phyloP scores from a whole-genome alignment of 2,888 invertebrate species.

The Idaea dimidiata region DNA sequence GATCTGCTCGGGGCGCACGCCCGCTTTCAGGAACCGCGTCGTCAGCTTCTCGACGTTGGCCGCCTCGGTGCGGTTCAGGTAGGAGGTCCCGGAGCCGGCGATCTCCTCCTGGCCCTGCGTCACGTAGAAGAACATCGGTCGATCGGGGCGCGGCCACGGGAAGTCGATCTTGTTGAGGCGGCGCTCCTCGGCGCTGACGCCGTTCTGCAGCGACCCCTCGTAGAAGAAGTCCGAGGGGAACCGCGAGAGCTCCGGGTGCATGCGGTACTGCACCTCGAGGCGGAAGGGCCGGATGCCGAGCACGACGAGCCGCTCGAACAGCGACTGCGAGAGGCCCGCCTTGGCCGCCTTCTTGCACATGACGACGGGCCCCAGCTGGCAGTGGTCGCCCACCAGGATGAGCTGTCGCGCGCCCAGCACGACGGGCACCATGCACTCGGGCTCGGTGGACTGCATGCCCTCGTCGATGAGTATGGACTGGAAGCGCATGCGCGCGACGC shows the following conservation, averaged over 20 bases:
- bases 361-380: slow-evolving; percentile 98
- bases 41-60: slow-evolving; percentile 99
- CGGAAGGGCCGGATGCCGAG: slow-evolving; percentile 98
- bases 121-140: slow-evolving; percentile 99
- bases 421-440: slow-evolving; percentile 99
- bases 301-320: slow-evolving; percentile 98
- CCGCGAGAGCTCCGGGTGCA: slow-evolving; percentile 98
- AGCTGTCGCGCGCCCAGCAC: slow-evolving; percentile 98
- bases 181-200: slow-evolving; percentile 97
- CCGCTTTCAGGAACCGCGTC: slow-evolving; percentile 95
- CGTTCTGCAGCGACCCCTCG: slow-evolving; percentile 99
- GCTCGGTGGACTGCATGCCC: slow-evolving; percentile 98
- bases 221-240: slow-evolving; percentile 99
- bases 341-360: slow-evolving; percentile 99
- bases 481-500: slow-evolving; percentile 95
- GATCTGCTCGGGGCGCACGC: slow-evolving; percentile 98
- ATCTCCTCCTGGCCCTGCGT: slow-evolving; percentile 99
- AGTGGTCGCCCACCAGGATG: slow-evolving; percentile 99
- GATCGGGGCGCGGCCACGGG: slow-evolving; percentile 97
- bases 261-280: slow-evolving; percentile 98
- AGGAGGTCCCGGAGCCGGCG: slow-evolving; percentile 98
- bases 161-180: slow-evolving; percentile 95
- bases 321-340: slow-evolving; percentile 97
- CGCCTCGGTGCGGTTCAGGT: slow-evolving; percentile 98
- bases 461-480: slow-evolving; percentile 98